phyloP scores from a whole-genome alignment of 2,113 vertebrate genomes.

The Thinocorus orbignyianus region DNA sequence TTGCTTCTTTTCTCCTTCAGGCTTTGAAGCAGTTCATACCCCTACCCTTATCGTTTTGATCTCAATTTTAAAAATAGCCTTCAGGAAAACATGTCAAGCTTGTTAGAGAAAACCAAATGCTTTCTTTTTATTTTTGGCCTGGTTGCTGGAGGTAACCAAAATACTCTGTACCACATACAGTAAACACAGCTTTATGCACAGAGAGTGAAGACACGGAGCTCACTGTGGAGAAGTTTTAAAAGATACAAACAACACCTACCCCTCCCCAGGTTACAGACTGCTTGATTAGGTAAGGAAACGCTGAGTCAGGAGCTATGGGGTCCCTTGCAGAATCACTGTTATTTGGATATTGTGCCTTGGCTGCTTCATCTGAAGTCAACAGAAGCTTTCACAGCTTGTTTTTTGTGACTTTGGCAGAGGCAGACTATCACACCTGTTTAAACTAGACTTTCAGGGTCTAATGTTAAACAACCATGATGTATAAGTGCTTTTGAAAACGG shows the following conservation, averaged over 20 bases:
- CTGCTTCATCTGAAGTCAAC: not conserved
- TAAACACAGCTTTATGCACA: not conserved
- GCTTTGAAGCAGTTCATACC: not conserved
- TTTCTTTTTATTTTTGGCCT: not conserved
- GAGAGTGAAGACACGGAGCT: not conserved
- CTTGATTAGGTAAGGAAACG: not conserved
- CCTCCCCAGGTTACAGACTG: not conserved
- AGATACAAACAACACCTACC: not conserved
- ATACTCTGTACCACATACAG: not conserved
- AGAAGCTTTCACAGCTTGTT: not conserved
- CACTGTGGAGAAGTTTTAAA: not conserved
- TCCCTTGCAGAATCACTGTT: not conserved
- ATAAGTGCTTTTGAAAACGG: not conserved
- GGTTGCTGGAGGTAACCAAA: constrained; percentile 15
- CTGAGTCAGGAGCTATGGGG: not conserved
- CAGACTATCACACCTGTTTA: not conserved
- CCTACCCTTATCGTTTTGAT: not conserved
- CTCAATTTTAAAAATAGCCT: not conserved
- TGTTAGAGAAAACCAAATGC: not conserved
- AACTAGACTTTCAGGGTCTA: not conserved
- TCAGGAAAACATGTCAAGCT: not conserved
- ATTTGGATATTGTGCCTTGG: not conserved
- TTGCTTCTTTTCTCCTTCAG: constrained; percentile 17
- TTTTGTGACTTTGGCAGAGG: not conserved
- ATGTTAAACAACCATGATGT: not conserved